Evolutionary conservation across 2,113 vertebrate species (phyloP).

Genomic region (Penelope pileata): DNA sequence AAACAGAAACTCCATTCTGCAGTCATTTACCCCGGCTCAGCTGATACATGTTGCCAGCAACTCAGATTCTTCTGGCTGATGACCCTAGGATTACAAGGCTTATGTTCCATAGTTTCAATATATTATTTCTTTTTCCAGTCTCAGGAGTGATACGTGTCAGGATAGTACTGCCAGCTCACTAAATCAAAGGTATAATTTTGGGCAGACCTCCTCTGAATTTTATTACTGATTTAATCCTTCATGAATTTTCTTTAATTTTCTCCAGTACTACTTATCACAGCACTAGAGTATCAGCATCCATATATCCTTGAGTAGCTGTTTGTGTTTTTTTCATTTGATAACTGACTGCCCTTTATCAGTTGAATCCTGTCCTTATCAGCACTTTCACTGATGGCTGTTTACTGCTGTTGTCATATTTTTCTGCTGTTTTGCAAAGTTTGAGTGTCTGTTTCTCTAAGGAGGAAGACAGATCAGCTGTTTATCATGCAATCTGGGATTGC

Average conservation of each 20-base stretch:
- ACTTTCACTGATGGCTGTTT: not conserved
- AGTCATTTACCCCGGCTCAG: not conserved
- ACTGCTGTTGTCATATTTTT: not conserved
- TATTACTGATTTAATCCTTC: not conserved
- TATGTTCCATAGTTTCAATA: not conserved
- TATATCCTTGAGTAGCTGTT: not conserved
- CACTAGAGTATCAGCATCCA: not conserved
- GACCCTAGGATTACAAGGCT: not conserved
- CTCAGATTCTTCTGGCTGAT: not conserved
- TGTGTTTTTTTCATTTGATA: not conserved
- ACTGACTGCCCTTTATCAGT: not conserved
- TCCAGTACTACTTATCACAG: not conserved
- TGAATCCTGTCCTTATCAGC: not conserved
- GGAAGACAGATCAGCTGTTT: not conserved
- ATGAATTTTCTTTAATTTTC: not conserved
- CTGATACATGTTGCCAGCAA: not conserved
- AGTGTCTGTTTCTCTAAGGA: not conserved
- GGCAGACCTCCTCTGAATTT: not conserved
- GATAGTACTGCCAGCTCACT: not conserved
- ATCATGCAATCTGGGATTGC: not conserved
- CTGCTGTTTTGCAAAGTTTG: not conserved
- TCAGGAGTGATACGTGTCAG: not conserved
- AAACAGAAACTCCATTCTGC: not conserved
- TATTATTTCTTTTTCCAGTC: not conserved
- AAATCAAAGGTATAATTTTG: not conserved